A percentile compares a stretch with the other conserved stretches of the same genome.
Evolutionary conservation across 2,797 vertebrate species (phyloP).

Genomic region (Platalea minor): DNA sequence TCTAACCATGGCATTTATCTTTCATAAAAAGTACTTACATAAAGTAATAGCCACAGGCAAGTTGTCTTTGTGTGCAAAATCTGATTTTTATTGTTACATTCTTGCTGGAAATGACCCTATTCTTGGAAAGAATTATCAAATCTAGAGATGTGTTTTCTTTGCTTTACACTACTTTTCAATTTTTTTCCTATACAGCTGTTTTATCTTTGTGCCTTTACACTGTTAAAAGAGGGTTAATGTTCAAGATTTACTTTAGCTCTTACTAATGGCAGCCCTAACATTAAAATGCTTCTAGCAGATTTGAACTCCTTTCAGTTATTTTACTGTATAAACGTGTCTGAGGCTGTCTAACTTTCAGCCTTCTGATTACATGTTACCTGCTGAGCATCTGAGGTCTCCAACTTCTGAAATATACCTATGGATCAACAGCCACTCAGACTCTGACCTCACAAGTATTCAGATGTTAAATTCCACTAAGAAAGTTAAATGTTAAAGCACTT

Average conservation of each 20-base stretch:
- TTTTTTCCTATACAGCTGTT: neutral
- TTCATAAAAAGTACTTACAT: slow-evolving; percentile 7
- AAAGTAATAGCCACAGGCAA: neutral
- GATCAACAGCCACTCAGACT: neutral
- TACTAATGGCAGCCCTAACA: neutral
- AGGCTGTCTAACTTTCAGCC: neutral
- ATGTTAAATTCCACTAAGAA: neutral
- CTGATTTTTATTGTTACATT: neutral
- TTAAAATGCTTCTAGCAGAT: neutral
- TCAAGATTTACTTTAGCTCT: neutral
- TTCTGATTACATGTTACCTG: neutral
- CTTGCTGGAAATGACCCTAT: neutral
- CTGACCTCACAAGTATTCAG: neutral
- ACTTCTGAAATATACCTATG: neutral
- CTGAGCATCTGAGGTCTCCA: neutral
- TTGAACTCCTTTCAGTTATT: neutral
- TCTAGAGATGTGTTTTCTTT: neutral
- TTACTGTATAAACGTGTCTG: neutral
- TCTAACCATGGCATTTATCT: slow-evolving; percentile 15
- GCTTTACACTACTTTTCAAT: neutral
- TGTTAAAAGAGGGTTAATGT: neutral
- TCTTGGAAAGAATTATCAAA: slow-evolving; percentile 4
- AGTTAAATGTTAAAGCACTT: neutral
- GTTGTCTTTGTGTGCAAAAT: slow-evolving; percentile 22
- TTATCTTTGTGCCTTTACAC: neutral